Evolutionary conservation across 2,888 invertebrate genomes (phyloP).

Genomic region (Melanchra persicariae): DNA sequence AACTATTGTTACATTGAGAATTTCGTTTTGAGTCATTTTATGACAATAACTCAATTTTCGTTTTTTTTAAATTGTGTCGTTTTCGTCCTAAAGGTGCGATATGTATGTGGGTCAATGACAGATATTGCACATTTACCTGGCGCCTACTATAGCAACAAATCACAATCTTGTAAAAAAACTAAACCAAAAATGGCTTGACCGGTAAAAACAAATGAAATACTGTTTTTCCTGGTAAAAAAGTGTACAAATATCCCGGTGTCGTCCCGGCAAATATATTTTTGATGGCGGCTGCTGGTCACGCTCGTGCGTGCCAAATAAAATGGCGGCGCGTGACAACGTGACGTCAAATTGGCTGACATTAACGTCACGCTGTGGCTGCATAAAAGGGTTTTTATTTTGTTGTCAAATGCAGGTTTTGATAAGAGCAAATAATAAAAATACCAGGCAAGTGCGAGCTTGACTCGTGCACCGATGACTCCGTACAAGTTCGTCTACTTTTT

Average conservation of each 20-base stretch:
- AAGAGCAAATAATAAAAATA: too few relatives aligned
- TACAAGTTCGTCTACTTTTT: too few relatives aligned
- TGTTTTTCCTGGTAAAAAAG: slow-evolving; percentile 14
- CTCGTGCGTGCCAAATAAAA: slow-evolving; percentile 44
- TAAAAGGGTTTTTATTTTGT: not conserved
- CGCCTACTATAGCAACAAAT: not conserved
- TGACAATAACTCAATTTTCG: too few relatives aligned
- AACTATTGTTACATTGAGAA: too few relatives aligned
- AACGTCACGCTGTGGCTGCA: slow-evolving; percentile 2
- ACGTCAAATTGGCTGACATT: slow-evolving; percentile 21
- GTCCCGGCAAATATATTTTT: slow-evolving; percentile 47
- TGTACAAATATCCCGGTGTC: slow-evolving; percentile 14
- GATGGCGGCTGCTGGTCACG: slow-evolving; percentile 36
- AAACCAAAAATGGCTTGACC: not conserved
- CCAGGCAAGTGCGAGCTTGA: too few relatives aligned
- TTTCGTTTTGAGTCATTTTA: too few relatives aligned
- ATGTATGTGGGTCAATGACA: too few relatives aligned
- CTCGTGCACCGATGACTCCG: too few relatives aligned
- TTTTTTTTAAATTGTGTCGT: too few relatives aligned
- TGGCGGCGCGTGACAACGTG: slow-evolving; percentile 48
- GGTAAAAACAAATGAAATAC: slow-evolving; percentile 11
- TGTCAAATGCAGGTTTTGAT: not conserved
- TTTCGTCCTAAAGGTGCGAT: too few relatives aligned
- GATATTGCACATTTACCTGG: too few relatives aligned
- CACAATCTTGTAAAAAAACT: not conserved